phyloP scores from a whole-genome alignment of 2,113 vertebrate genomes.

The Rhombomys opimus region DNA sequence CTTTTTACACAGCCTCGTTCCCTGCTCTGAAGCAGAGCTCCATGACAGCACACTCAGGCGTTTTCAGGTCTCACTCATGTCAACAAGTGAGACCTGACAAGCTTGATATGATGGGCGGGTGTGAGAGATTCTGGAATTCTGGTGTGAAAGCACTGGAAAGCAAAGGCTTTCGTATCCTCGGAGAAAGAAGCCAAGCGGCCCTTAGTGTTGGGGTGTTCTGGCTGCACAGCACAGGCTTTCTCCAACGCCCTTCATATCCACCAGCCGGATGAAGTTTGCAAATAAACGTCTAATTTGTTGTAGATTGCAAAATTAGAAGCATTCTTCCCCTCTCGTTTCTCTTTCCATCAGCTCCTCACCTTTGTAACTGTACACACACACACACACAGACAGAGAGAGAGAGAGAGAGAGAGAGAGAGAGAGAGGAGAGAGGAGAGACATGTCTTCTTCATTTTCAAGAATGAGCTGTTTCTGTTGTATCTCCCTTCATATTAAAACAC shows the following conservation, averaged over 20 bases:
- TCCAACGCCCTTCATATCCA: not conserved
- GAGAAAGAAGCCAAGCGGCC: conserved; percentile 32
- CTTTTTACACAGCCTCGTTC: conserved; percentile 72
- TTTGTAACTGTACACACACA: not conserved
- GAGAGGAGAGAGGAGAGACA: not conserved
- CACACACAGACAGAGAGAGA: not conserved
- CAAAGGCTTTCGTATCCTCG: conserved; percentile 48
- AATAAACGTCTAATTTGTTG: not conserved
- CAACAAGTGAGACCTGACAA: conserved; percentile 86
- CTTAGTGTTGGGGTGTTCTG: not conserved
- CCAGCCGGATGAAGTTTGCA: not conserved
- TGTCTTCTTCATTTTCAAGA: not conserved
- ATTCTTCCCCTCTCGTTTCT: conserved; percentile 5
- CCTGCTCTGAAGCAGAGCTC: conserved; percentile 81
- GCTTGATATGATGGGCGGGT: conserved; percentile 80
- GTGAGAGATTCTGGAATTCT: conserved; percentile 78
- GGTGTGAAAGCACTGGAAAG: conserved; percentile 74
- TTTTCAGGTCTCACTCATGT: conserved; percentile 87
- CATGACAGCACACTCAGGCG: conserved; percentile 85
- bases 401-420: too few species aligned
- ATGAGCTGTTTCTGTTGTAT: conserved; percentile 51
- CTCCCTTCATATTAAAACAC: conserved; percentile 39
- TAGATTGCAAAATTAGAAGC: not conserved
- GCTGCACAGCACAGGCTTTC: not conserved
- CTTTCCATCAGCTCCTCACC: not conserved